A percentile compares a stretch with the other conserved stretches of the same genome.
phyloP scores from a whole-genome alignment of 2,113 vertebrate species.

The Seriola rivoliana region DNA sequence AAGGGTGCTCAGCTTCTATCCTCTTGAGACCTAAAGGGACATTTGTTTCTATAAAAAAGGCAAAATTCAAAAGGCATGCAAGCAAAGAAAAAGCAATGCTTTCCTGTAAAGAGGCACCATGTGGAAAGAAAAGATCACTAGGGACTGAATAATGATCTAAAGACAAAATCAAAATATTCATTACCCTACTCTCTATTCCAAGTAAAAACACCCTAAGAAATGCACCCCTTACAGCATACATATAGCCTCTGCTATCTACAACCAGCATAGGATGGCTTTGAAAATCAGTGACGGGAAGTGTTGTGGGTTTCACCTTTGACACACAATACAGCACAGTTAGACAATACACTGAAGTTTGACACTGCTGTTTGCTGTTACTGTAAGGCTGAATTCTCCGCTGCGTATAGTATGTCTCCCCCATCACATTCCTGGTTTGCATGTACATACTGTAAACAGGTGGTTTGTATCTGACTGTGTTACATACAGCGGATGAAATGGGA shows the following conservation, averaged over 20 bases:
- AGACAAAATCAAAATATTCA: constrained; percentile 1
- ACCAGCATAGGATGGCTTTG: not conserved
- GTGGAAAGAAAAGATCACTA: constrained; percentile 32
- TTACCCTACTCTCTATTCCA: not conserved
- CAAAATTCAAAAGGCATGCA: constrained; percentile 26
- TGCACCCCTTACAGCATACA: not conserved
- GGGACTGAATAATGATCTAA: constrained; percentile 10
- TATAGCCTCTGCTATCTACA: constrained; percentile 4
- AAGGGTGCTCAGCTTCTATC: constrained; percentile 10
- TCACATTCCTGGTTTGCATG: constrained; percentile 38
- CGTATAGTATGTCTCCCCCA: not conserved
- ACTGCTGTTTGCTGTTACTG: constrained; percentile 31
- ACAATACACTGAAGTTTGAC: constrained; percentile 39
- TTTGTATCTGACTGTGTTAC: constrained; percentile 5
- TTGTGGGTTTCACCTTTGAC: constrained; percentile 6
- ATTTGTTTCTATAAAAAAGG: constrained; percentile 24
- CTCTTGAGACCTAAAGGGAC: constrained; percentile 16
- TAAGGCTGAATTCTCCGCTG: constrained; percentile 29
- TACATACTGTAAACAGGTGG: constrained; percentile 46
- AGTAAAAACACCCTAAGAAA: not conserved
- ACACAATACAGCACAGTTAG: constrained; percentile 8
- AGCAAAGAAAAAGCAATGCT: not conserved
- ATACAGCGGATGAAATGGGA: constrained; percentile 21
- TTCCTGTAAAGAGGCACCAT: constrained; percentile 35
- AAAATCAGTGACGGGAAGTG: constrained; percentile 29